Evolutionary conservation across 2,888 invertebrate species (phyloP).

Genomic region (Cyclophora punctaria): DNA sequence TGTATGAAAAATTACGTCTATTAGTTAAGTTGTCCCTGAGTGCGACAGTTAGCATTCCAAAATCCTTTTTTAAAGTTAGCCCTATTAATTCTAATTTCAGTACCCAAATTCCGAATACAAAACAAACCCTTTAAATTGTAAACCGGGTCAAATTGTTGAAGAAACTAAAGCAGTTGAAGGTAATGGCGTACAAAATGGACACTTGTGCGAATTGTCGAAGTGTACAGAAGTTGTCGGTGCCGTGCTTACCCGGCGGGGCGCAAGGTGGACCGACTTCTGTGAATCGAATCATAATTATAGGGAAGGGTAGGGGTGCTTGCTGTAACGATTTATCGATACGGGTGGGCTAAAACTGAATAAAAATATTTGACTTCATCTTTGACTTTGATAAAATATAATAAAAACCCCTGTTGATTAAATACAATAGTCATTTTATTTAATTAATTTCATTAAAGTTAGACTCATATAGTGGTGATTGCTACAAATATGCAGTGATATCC

Average conservation of each 20-base stretch:
- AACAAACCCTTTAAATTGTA: slow-evolving; percentile 1
- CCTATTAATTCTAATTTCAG: slow-evolving; percentile 2
- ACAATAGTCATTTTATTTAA: no score
- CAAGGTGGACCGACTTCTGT: slow-evolving; percentile 56
- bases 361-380: no score
- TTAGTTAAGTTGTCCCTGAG: no score
- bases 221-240: slow-evolving; percentile 9
- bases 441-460: no score
- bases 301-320: slow-evolving; percentile 21
- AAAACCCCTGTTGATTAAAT: no score
- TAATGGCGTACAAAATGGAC: slow-evolving; percentile 14
- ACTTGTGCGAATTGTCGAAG: slow-evolving; percentile 7
- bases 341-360: no score
- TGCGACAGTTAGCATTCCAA: no score
- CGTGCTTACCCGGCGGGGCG: slow-evolving; percentile 25
- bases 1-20: no score
- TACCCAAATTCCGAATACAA: slow-evolving; percentile 1
- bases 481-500: no score
- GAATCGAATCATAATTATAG: slow-evolving; percentile 34
- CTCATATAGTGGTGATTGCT: no score
- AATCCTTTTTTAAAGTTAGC: slow-evolving; percentile 1
- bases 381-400: no score
- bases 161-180: slow-evolving; percentile 17
- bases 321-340: slow-evolving; percentile 6
- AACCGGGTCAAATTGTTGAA: slow-evolving; percentile 12